Evolutionary conservation across 2,113 vertebrate genomes (phyloP).

Genomic region (Proteles cristata): DNA sequence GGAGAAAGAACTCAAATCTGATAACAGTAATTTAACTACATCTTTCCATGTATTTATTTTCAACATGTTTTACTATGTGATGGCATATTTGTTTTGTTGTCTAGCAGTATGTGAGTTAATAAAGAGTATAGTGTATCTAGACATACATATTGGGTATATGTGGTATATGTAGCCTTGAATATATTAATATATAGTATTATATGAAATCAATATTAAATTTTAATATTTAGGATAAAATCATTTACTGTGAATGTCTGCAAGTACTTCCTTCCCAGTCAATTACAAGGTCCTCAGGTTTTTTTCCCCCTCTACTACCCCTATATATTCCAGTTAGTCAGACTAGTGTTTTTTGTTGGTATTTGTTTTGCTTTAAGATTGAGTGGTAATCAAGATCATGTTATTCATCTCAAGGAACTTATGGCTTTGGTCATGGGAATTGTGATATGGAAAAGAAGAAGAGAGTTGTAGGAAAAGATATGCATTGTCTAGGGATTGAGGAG

Average conservation of each 20-base stretch:
- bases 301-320: neutral
- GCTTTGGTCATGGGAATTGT: neutral
- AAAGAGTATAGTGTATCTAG: neutral
- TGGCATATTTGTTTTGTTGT: neutral
- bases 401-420: neutral
- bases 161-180: neutral
- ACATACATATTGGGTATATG: accelerated
- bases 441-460: neutral
- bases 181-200: neutral
- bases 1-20: neutral
- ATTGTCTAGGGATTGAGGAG: accelerated
- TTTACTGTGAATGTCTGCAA: neutral
- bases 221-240: neutral
- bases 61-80: neutral
- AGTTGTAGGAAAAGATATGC: neutral
- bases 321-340: neutral
- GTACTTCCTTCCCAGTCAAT: neutral
- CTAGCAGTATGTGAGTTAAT: neutral
- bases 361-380: neutral
- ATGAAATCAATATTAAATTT: neutral
- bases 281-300: neutral
- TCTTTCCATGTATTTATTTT: neutral
- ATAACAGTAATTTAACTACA: neutral
- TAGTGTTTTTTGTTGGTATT: neutral
- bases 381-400: neutral